These are phyloP conservation scores for Grallaria varia DNA, from an alignment of 2,113 vertebrate species.

Conservation along the genomic window DNA sequence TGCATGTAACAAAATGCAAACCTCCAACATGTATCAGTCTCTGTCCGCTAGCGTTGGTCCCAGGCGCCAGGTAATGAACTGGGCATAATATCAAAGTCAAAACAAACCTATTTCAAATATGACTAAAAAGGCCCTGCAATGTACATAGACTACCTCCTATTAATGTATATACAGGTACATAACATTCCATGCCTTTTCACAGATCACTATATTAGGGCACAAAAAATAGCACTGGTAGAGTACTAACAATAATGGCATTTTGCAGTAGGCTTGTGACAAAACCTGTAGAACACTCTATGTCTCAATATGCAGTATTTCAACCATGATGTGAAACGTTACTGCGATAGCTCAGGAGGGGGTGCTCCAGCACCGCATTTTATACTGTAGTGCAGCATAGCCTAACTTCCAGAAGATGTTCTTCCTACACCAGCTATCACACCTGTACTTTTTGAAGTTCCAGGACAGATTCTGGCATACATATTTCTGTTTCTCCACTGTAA, in stretches of 20 bases:
- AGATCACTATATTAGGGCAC: not conserved
- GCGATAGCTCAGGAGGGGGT: not conserved
- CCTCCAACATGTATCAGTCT: not conserved
- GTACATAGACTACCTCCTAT: accelerated
- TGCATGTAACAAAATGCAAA: not conserved
- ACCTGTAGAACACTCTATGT: accelerated
- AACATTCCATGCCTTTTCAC: not conserved
- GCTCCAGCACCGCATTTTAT: not conserved
- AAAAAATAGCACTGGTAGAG: not conserved
- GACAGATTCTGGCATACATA: not conserved
- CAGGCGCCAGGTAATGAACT: not conserved
- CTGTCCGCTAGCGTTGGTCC: accelerated
- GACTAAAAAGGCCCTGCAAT: not conserved
- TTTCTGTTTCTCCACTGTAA: not conserved
- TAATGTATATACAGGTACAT: not conserved
- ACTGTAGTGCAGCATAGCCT: not conserved
- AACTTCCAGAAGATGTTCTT: not conserved
- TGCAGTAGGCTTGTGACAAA: not conserved
- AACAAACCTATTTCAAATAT: not conserved
- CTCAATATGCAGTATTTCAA: not conserved
- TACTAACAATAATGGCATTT: not conserved
- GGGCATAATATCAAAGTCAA: not conserved
- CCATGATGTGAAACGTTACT: accelerated
- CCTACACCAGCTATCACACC: not conserved
- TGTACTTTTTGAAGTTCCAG: not conserved